Percentiles rank a stretch among this genome's conserved stretches.
phyloP scores from a whole-genome alignment of 2,113 vertebrate genomes.

The Canis aureus region DNA sequence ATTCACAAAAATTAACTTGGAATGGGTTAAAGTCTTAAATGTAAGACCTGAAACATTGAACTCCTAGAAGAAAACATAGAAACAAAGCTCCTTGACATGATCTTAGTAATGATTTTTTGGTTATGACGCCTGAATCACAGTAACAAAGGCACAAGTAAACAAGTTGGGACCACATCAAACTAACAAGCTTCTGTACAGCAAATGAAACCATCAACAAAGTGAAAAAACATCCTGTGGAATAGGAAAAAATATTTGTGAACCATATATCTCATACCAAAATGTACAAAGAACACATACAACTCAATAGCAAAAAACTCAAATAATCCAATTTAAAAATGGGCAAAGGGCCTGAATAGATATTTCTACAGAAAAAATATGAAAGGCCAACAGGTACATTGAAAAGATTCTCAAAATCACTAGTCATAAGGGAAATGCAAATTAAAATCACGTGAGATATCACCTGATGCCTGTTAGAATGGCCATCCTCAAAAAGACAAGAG shows the following conservation, averaged over 20 bases:
- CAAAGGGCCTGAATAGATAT: background rate
- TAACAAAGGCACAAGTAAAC: background rate
- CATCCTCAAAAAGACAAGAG: background rate
- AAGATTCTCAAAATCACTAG: background rate
- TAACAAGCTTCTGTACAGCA: background rate
- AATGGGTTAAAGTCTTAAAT: background rate
- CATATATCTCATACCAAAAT: background rate
- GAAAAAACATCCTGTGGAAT: background rate
- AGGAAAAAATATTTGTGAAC: background rate
- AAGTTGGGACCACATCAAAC: background rate
- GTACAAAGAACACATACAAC: background rate
- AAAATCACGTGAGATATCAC: background rate
- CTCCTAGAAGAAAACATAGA: background rate
- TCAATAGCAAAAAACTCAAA: background rate
- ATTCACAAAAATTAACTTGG: background rate
- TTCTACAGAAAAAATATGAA: background rate
- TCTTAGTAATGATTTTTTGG: background rate
- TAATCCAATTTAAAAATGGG: background rate
- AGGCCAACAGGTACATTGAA: background rate
- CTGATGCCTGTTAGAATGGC: background rate
- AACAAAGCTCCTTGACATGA: background rate
- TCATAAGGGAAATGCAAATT: background rate
- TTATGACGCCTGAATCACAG: background rate
- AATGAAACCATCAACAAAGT: background rate
- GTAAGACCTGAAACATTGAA: background rate